Evolutionary conservation across 1,140 invertebrate species (phyloP).

Genomic region (Chymomyza costata): DNA sequence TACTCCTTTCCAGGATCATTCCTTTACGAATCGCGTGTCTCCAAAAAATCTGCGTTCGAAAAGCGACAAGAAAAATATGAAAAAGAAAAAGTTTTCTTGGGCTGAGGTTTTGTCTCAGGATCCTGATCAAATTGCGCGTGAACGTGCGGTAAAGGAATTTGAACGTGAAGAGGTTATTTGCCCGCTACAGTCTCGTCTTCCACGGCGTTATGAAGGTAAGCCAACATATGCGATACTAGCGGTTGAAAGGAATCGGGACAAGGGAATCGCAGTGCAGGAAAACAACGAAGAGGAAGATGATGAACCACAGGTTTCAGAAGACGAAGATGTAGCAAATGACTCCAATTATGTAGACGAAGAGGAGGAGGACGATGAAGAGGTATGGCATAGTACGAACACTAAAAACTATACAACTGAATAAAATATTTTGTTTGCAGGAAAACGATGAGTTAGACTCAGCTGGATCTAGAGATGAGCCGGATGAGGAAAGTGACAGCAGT

Average conservation of each 20-base stretch:
- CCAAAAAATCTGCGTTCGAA: conserved; percentile 75
- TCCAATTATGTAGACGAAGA: not conserved
- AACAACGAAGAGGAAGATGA: conserved; percentile 19
- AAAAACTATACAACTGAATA: not conserved
- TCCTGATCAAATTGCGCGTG: conserved; percentile 73
- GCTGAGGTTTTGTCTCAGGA: conserved; percentile 70
- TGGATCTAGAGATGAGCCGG: conserved; percentile 1
- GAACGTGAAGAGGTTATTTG: conserved; percentile 66
- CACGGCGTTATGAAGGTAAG: conserved; percentile 58
- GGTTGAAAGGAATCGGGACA: conserved; percentile 55
- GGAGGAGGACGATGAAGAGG: conserved; percentile 5
- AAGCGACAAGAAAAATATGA: conserved; percentile 56
- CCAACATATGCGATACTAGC: conserved; percentile 72
- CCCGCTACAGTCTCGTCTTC: conserved; percentile 49
- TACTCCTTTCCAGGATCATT: conserved; percentile 66
- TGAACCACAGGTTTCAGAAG: too few species aligned
- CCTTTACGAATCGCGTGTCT: conserved; percentile 70
- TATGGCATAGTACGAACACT: not conserved
- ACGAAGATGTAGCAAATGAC: conserved; percentile 10
- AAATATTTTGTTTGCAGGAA: not conserved
- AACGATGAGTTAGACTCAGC: too few species aligned
- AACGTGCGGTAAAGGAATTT: conserved; percentile 72
- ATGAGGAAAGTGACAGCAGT: not conserved
- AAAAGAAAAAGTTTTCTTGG: conserved; percentile 72
- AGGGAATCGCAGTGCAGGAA: conserved; percentile 46